These are phyloP conservation scores for Patella pellucida DNA, from an alignment of 2,888 invertebrate species.

Conservation along the genomic window DNA sequence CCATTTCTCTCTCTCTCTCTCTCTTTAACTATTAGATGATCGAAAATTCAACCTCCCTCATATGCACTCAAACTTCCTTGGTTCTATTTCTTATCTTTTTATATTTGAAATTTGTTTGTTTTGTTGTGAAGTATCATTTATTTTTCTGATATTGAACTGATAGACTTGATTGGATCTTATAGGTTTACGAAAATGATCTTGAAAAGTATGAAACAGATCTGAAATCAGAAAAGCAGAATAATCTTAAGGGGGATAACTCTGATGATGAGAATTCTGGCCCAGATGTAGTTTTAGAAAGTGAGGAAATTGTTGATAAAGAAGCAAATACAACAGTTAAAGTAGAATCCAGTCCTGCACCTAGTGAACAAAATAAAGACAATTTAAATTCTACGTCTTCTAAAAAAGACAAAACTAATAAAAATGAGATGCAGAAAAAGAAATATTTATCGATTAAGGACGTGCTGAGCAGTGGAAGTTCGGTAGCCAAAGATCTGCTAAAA, in stretches of 20 bases:
- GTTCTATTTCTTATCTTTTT: too few relatives aligned
- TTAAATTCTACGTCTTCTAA: not conserved
- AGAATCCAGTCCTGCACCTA: not conserved
- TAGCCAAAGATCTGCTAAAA: constrained; percentile 42
- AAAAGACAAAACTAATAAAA: not conserved
- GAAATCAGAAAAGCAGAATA: constrained; percentile 15
- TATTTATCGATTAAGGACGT: constrained; percentile 48
- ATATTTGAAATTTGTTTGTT: too few relatives aligned
- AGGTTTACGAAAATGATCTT: constrained; percentile 50
- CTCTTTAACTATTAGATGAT: too few relatives aligned
- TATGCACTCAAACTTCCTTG: too few relatives aligned
- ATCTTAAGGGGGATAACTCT: constrained; percentile 18
- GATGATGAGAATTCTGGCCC: constrained; percentile 39
- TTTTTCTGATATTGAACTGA: too few relatives aligned
- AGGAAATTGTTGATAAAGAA: constrained; percentile 24
- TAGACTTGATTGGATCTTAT: constrained; percentile 9
- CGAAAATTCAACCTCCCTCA: too few relatives aligned
- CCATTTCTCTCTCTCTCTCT: too few relatives aligned
- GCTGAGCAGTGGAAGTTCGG: constrained; percentile 42
- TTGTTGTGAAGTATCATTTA: too few relatives aligned
- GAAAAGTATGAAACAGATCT: constrained; percentile 37
- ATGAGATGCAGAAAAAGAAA: constrained; percentile 22
- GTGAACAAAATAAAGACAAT: not conserved
- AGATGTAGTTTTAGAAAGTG: constrained; percentile 54
- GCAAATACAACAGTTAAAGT: constrained; percentile 10